Evolutionary conservation across 2,797 vertebrate species (phyloP), one percentile per base, ranked within the genome.

Genomic region (Fistularia tabacaria): DNA sequence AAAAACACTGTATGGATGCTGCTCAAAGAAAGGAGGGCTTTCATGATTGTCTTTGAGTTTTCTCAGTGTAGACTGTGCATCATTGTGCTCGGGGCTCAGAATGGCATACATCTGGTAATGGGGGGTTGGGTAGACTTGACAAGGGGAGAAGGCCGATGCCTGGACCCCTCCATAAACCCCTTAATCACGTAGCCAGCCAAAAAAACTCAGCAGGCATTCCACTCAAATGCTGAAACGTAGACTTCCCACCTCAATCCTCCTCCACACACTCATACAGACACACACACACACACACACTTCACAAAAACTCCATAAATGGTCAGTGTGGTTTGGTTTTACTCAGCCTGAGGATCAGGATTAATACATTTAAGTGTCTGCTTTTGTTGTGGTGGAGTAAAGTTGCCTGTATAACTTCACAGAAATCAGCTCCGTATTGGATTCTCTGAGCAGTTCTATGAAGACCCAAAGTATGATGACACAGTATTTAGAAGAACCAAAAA

Each of bases 71-170:
- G 82, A 91, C 84, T 90, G 88, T 85, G 87, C 73, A 84, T 86
- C 80, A 89, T 85, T 89, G 85, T 89, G 83, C 87, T 84, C 66
- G 44, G 42, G 87, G 86, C 77, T 77, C 56, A 64, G 81, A 74
- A 58, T 72, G 66, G 63, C 82, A 73, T 82, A 81, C 88, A 91
- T 91, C 87, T 90, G 89, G 87, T 75, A 68, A 76, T 84, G 71
- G 85, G 83, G 38, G 80, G 80, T 77, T 75, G 84, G 85, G 84
- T 49, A 61, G 66, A 74, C 64, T 25, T 38, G 77, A 73, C 55
- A 68, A 46, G 57, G 49, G 48, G 69, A 69, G 62, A 68, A 62
- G 65, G 76, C 37, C 62, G 40, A 62, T 79, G 69, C 74, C 79
- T 77, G 73, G 61, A 79, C 71, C 48, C 64, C 46, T 73, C 54